Conservation (phyloP, 2,888 invertebrate species). For the Omphaloscelis lunosa region DNA sequence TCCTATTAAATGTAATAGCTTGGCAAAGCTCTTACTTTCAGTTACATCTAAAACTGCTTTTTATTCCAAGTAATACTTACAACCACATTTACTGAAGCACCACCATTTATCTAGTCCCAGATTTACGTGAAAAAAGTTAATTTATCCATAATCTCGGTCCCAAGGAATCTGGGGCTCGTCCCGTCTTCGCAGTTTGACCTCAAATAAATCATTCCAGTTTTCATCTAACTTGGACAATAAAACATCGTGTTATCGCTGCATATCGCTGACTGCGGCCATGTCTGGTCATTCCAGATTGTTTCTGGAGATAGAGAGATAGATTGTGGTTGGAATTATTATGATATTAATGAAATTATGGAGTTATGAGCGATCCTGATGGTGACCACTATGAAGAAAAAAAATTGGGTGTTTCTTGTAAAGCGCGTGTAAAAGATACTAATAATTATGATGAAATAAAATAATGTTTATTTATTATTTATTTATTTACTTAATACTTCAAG, state of each 20-base stretch:
- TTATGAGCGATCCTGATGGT: not conserved
- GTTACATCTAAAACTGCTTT: slow-evolving; percentile 21
- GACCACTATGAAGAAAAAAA: not conserved
- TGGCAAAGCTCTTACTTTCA: slow-evolving; percentile 32
- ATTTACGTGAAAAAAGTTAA: slow-evolving; percentile 54
- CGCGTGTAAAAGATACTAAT: not conserved
- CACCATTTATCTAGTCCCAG: slow-evolving; percentile 47
- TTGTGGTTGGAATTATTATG: slow-evolving; percentile 30
- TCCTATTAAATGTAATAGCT: slow-evolving; percentile 13
- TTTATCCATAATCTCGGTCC: slow-evolving; percentile 55
- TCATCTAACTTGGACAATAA: slow-evolving; percentile 73
- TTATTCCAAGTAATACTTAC: slow-evolving; percentile 45
- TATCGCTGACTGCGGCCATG: slow-evolving; percentile 55
- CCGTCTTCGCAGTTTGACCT: slow-evolving; percentile 71
- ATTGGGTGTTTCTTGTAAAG: not conserved
- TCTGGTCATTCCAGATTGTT: slow-evolving; percentile 58
- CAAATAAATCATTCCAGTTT: slow-evolving; percentile 74
- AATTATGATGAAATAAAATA: not conserved
- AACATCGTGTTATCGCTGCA: slow-evolving; percentile 65
- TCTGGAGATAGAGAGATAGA: slow-evolving; percentile 42
- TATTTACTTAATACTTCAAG: no score
- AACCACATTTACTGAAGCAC: slow-evolving; percentile 48
- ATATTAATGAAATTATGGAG: slow-evolving; percentile 28
- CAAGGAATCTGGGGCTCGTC: slow-evolving; percentile 59
- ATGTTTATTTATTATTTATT: no score